Percentiles rank a stretch among this genome's conserved stretches.
phyloP scores from a whole-genome alignment of 1,140 invertebrate species.

The Eriosoma lanigerum region DNA sequence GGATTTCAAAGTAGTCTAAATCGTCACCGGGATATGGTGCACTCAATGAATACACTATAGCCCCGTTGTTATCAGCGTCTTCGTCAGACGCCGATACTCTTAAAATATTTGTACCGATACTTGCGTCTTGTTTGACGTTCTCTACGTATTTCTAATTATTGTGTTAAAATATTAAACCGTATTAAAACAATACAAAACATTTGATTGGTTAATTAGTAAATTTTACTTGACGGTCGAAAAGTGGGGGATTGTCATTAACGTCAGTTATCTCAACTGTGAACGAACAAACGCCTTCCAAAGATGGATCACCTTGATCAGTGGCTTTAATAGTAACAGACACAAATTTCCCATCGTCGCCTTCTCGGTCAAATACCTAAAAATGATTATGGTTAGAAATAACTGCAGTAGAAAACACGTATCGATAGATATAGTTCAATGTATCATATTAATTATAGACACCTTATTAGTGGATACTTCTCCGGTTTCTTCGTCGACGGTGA shows the following conservation, averaged over 20 bases:
- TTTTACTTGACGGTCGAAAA: conserved; percentile 89
- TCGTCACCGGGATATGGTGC: conserved; percentile 81
- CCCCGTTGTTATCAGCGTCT: conserved; percentile 93
- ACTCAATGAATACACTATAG: conserved; percentile 87
- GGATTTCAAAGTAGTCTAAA: conserved; percentile 92
- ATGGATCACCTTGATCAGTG: conserved; percentile 93
- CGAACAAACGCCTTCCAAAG: conserved; percentile 90
- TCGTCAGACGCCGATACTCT: conserved; percentile 92
- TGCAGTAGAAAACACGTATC: neutral
- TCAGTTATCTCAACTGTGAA: conserved; percentile 96
- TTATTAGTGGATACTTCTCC: conserved; percentile 93
- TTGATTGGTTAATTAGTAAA: conserved; percentile 30
- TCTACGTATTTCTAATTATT: conserved; percentile 87
- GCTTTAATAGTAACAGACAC: conserved; percentile 94
- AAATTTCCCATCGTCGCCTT: conserved; percentile 93
- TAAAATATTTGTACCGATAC: conserved; percentile 90
- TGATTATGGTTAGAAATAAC: neutral
- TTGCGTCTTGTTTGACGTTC: conserved; percentile 95
- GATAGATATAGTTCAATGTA: neutral
- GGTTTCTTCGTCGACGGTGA: conserved; percentile 91
- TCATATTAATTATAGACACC: conserved; percentile 47
- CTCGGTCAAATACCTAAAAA: conserved; percentile 83
- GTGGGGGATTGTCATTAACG: conserved; percentile 89
- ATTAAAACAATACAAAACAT: neutral
- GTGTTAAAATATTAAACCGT: neutral